phyloP scores from a whole-genome alignment of 1,140 invertebrate species.

The Pollicipes pollicipes region DNA sequence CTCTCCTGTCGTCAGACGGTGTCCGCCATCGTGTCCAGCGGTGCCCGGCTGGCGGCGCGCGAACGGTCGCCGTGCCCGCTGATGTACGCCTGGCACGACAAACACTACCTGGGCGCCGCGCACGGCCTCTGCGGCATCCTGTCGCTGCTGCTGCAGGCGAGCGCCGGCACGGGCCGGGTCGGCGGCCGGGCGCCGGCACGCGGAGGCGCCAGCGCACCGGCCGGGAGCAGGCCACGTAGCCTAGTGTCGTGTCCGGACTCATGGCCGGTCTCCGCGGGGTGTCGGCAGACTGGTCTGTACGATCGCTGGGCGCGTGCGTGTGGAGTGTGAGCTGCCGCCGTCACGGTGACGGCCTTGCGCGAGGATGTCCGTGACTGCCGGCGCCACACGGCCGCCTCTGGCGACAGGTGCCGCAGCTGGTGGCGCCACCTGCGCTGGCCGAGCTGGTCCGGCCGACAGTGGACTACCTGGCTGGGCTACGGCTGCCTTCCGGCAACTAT shows the following conservation, averaged over 20 bases:
- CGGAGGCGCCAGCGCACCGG: too few species aligned
- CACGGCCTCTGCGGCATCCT: conserved; percentile 74
- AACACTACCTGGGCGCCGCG: conserved; percentile 66
- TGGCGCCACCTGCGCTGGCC: conserved; percentile 35
- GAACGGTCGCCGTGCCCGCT: conserved; percentile 37
- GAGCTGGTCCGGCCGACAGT: conserved; percentile 37
- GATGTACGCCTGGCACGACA: conserved; percentile 74
- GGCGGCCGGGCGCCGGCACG: too few species aligned
- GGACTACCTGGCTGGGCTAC: conserved; percentile 39
- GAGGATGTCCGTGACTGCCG: too few species aligned
- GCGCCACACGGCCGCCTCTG: too few species aligned
- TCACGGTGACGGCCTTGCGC: too few species aligned
- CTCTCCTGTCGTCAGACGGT: conserved; percentile 36
- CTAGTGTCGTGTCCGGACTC: too few species aligned
- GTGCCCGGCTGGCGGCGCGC: conserved; percentile 36
- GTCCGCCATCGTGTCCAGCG: conserved; percentile 42
- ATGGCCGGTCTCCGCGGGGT: too few species aligned
- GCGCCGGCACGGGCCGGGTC: background rate
- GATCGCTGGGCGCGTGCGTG: too few species aligned
- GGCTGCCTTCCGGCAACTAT: conserved; percentile 59
- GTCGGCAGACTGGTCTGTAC: too few species aligned
- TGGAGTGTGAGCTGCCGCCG: too few species aligned
- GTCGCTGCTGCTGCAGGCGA: conserved; percentile 55
- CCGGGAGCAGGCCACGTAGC: too few species aligned
- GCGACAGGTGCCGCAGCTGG: conserved; percentile 34